Evolutionary conservation across 2,797 vertebrate genomes (phyloP), one percentile per base, ranked within the genome.

Genomic region (Artibeus lituratus): DNA sequence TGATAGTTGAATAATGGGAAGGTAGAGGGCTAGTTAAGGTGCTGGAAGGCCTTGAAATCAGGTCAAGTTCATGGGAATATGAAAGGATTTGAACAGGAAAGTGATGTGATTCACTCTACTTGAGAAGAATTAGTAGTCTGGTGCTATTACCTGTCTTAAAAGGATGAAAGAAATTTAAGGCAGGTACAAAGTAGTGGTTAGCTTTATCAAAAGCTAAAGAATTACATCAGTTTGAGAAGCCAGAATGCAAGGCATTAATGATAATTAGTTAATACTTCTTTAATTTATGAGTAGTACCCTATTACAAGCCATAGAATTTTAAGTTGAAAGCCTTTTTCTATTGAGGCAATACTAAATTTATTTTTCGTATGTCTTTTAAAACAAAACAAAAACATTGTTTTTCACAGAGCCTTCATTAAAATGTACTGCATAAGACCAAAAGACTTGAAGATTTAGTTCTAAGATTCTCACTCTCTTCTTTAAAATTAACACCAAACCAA

Each of bases 81-180:
- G 62, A 83, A 47, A 49, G n/a, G 19, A 76, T 85, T 91, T 81
- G 67, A 82, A 22, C 10, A 49, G 53, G 55, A 81, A 77, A 62
- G 16, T 47, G 49, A 80, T 65, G 35, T 44, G 80, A 82, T 69
- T 77, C 24, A 16, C 10, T 77, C 8, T 67, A 7, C 49, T 78
- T 87, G 7, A 87, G 77, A 95, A 95, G 57, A 92, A 51, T 70
- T 81, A 85, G 22, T 92, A 84, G 29, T 92, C 32, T 73, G 47
- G 16, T 82, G 55, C 24, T 95, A 3, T 84, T 87, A n/a, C 0
- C 59, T 39, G 88, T 55, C 10, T 90, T 85, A 82, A 77, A 11
- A 86, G 14, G 3, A 16, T 84, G 15, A 72, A 65, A 53, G 69
- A 69, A 10, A 82, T 73, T 87, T 85, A 77, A 95, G 42, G 49